Conservation (phyloP, 64 coral and sea anemone species). For the Stichodactyla helianthus region DNA sequence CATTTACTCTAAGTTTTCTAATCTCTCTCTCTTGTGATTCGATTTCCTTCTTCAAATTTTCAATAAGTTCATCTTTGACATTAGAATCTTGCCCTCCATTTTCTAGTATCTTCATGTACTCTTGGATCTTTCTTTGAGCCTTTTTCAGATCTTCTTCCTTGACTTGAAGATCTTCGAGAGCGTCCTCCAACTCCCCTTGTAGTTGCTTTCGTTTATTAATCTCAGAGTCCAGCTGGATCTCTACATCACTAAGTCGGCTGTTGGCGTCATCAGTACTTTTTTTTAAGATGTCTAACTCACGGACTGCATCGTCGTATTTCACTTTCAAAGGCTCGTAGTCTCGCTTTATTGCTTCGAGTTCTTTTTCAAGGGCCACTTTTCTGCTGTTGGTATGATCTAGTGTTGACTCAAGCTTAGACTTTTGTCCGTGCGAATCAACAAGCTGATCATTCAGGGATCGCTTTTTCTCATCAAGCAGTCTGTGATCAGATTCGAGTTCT, state of each 20-base stretch:
- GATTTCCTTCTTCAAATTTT: slow-evolving; percentile 39
- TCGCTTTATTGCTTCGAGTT: slow-evolving; percentile 44
- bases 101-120: slow-evolving; percentile 62
- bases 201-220: slow-evolving; percentile 34
- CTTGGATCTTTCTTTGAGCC: slow-evolving; percentile 69
- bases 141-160: slow-evolving; percentile 73
- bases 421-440: slow-evolving; percentile 50
- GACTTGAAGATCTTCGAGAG: slow-evolving; percentile 44
- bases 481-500: slow-evolving; percentile 53
- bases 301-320: slow-evolving; percentile 48
- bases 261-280: slow-evolving; percentile 56
- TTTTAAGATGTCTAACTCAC: slow-evolving; percentile 56
- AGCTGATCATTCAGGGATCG: slow-evolving; percentile 62
- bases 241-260: slow-evolving; percentile 44
- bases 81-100: slow-evolving; percentile 49
- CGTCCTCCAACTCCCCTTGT: slow-evolving; percentile 46
- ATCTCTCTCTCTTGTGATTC: slow-evolving; percentile 22
- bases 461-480: slow-evolving; percentile 43
- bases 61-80: slow-evolving; percentile 44
- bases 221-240: slow-evolving; percentile 33
- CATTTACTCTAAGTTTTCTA: slow-evolving; percentile 19
- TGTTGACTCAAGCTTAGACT: slow-evolving; percentile 53
- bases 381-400: slow-evolving; percentile 64
- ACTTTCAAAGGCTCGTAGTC: slow-evolving; percentile 51
- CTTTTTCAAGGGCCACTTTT: slow-evolving; percentile 62